A percentile compares a stretch with the other conserved stretches of the same genome.
Evolutionary conservation across 2,888 invertebrate species (phyloP).

Genomic region (Noctua janthe): DNA sequence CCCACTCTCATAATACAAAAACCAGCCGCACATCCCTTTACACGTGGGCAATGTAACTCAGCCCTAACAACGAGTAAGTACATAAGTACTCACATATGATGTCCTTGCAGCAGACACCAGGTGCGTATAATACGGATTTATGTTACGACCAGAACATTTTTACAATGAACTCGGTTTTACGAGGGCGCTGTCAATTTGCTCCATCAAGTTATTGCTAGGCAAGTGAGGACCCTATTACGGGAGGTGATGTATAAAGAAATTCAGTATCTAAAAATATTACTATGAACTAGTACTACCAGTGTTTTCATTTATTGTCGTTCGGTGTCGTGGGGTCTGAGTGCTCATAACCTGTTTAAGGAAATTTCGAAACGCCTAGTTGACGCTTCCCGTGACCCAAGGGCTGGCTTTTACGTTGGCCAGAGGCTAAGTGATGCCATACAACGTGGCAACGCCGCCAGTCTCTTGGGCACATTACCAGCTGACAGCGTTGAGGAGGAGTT

Average conservation of each 20-base stretch:
- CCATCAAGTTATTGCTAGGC: slow-evolving; percentile 51
- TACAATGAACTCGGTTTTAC: slow-evolving; percentile 64
- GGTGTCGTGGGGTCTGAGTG: too few relatives aligned
- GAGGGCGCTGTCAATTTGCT: slow-evolving; percentile 55
- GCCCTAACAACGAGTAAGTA: slow-evolving; percentile 21
- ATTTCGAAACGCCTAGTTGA: too few relatives aligned
- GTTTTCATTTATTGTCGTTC: too few relatives aligned
- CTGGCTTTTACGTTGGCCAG: too few relatives aligned
- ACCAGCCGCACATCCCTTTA: not conserved
- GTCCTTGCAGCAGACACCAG: slow-evolving; percentile 45
- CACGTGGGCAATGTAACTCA: slow-evolving; percentile 25
- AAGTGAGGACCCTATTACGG: not conserved
- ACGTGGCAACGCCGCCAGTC: too few relatives aligned
- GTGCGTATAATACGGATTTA: slow-evolving; percentile 63
- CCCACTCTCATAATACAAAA: slow-evolving; percentile 7
- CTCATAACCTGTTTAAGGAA: too few relatives aligned
- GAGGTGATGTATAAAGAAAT: not conserved
- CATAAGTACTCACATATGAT: slow-evolving; percentile 18
- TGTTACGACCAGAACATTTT: slow-evolving; percentile 61
- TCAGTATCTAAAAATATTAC: not conserved
- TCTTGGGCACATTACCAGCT: too few relatives aligned
- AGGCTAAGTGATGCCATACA: too few relatives aligned
- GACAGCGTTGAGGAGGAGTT: too few relatives aligned
- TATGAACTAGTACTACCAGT: too few relatives aligned
- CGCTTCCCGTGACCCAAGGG: too few relatives aligned